phyloP scores from a whole-genome alignment of 2,797 vertebrate species.

The Lagocephalus sceleratus region DNA sequence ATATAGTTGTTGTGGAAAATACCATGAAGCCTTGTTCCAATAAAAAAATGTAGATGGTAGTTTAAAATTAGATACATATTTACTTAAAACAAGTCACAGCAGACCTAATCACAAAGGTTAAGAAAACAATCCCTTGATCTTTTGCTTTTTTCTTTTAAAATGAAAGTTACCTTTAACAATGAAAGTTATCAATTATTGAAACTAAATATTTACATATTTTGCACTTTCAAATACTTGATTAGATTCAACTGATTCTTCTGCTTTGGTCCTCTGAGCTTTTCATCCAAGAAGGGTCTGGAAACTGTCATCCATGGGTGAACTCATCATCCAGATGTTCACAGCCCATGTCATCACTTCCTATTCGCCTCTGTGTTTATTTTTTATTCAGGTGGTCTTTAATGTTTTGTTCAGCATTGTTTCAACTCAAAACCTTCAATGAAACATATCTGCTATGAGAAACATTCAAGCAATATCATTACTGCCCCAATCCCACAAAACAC shows the following conservation, averaged over 20 bases:
- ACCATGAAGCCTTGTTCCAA: not conserved
- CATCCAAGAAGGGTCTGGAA: conserved; percentile 20
- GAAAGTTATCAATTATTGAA: not conserved
- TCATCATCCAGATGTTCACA: conserved; percentile 30
- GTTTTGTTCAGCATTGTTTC: not conserved
- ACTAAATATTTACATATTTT: conserved; percentile 1
- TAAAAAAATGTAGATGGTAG: not conserved
- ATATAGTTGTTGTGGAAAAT: no score
- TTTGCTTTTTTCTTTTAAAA: no score
- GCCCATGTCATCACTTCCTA: conserved; percentile 5
- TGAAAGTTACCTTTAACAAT: not conserved
- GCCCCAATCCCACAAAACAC: not conserved
- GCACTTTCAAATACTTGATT: conserved; percentile 3
- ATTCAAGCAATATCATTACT: not conserved
- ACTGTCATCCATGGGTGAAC: conserved; percentile 22
- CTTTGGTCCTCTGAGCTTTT: conserved; percentile 18
- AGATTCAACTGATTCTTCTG: conserved; percentile 19
- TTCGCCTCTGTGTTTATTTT: conserved; percentile 14
- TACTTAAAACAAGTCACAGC: not conserved
- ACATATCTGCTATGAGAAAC: not conserved
- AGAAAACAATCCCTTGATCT: no score
- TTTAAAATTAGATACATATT: not conserved
- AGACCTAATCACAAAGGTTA: no score
- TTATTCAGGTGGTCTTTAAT: conserved; percentile 1
- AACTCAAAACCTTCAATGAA: not conserved